Base-by-base conservation (phyloP, 2,888 invertebrate genomes). In the Caenorhabditis virilis region DNA sequence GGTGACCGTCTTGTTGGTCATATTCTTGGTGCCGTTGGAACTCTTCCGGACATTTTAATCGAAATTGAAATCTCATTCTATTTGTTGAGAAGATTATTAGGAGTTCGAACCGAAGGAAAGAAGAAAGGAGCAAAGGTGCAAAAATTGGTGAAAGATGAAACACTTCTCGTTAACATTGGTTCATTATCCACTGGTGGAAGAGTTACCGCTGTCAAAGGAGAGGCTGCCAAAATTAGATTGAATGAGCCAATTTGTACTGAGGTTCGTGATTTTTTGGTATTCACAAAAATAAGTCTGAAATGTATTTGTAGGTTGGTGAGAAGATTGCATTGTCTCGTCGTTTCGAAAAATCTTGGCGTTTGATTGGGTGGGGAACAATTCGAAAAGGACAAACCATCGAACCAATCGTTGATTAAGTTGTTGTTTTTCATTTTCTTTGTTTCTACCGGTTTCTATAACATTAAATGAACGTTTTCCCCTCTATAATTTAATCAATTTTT, bases 361-460 rank as follows among this genome's bases (percentile, higher is more conserved):
- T 98, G 84, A 99, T 98, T 84, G 98, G 98, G 78, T 98, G 98
- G 98, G 98, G 97, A 78, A 93, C 95, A 86, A 99, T 98, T 86
- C 90, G 93, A 85, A 91, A 94, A 84, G 98, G 98, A 77, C 91
- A 91, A 84, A 94, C 93, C 77, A 94, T 98, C 83, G 91, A 91
- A 82, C 95, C 95, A 18, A 57, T 67, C 39, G 48, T 47, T n/a
- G 38, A 52, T 41, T 61, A 53, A 47, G n/a, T 22, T 16, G 3
- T 38, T 25, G 16, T 48, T 23, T n/a, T n/a, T 35, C 27, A 33
- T 49, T 36, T 46, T 41, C 41, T 23, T 50, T 13, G 22, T 45
- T 18, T 57, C 41, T 56, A 56, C 59, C 52, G 59, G 59, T 59
- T 58, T 56, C 38, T 47, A 36, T 51, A 27, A 35, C 27, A 39